These are phyloP conservation scores for Candoia aspera DNA, from an alignment of 2,113 vertebrate genomes.

Conservation along the genomic window DNA sequence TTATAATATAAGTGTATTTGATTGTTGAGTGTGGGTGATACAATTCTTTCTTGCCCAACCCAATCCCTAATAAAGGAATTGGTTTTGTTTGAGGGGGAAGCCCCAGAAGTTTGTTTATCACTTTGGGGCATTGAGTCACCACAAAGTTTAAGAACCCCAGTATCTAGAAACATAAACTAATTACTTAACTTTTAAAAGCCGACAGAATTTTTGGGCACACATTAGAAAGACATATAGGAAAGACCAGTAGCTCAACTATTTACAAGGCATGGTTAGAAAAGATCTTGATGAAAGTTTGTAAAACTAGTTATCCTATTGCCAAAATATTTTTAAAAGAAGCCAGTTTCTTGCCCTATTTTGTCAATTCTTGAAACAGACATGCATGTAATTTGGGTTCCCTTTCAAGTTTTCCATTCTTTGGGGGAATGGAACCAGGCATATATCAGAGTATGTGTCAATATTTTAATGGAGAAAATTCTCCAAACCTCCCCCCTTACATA, in stretches of 20 bases:
- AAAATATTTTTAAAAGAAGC: not conserved
- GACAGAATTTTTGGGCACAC: constrained; percentile 18
- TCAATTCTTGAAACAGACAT: not conserved
- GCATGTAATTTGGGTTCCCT: not conserved
- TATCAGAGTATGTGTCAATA: constrained; percentile 13
- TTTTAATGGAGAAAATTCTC: constrained; percentile 22
- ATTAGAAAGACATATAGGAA: not conserved
- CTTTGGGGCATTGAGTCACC: not conserved
- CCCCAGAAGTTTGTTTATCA: not conserved
- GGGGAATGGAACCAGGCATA: not conserved
- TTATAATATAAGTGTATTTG: not conserved
- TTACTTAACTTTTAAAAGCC: constrained; percentile 32
- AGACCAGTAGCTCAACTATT: not conserved
- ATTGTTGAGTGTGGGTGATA: not conserved
- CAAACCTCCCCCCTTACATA: not conserved
- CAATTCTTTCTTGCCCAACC: not conserved
- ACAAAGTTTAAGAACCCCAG: not conserved
- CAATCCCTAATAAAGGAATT: not conserved
- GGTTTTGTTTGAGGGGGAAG: not conserved
- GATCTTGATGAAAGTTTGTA: not conserved
- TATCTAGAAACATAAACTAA: not conserved
- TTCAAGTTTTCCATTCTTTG: constrained; percentile 11
- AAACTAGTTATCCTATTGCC: not conserved
- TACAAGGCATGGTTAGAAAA: not conserved
- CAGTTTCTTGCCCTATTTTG: not conserved